Percentiles rank a stretch among this genome's conserved stretches.
Evolutionary conservation across 1,140 invertebrate genomes (phyloP).

Genomic region (Sycophaga agraensis): DNA sequence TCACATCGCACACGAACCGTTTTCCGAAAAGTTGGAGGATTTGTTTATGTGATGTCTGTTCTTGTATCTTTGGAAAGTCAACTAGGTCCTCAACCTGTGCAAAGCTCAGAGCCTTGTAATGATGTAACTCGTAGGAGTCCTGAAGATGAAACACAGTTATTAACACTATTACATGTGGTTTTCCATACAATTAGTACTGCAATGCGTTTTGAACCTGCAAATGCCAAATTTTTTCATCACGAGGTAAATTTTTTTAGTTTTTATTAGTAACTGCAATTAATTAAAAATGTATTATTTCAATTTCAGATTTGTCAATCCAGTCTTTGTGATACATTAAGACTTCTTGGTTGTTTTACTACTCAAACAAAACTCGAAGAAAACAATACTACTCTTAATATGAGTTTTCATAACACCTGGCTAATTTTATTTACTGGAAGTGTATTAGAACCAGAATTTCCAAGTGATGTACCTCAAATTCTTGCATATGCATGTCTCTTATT

Average conservation of each 20-base stretch:
- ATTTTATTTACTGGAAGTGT: slow-evolving; percentile 73
- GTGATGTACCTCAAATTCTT: slow-evolving; percentile 68
- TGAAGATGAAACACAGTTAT: slow-evolving; percentile 59
- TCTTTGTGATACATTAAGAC: slow-evolving; percentile 85
- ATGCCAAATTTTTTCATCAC: slow-evolving; percentile 96
- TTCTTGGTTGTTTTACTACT: slow-evolving; percentile 86
- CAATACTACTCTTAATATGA: slow-evolving; percentile 50
- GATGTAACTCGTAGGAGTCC: slow-evolving; percentile 43
- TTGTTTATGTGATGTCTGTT: slow-evolving; percentile 96
- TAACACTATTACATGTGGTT: slow-evolving; percentile 81
- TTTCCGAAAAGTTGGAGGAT: slow-evolving; percentile 96
- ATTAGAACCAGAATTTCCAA: slow-evolving; percentile 65
- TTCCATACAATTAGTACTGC: slow-evolving; percentile 95
- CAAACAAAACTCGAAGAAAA: slow-evolving; percentile 60
- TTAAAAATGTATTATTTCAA: neutral
- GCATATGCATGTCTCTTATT: slow-evolving; percentile 78
- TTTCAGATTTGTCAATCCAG: slow-evolving; percentile 83
- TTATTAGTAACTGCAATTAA: neutral
- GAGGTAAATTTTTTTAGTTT: slow-evolving; percentile 66
- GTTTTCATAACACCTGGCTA: slow-evolving; percentile 53
- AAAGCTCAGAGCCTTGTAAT: slow-evolving; percentile 49
- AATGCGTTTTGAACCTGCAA: slow-evolving; percentile 98
- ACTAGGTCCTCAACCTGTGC: slow-evolving; percentile 56
- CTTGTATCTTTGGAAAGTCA: slow-evolving; percentile 90
- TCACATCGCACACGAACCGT: slow-evolving; percentile 94